These are phyloP conservation scores for Andinoacara biseriatus DNA, from an alignment of 2,113 vertebrate species.

Conservation along the genomic window DNA sequence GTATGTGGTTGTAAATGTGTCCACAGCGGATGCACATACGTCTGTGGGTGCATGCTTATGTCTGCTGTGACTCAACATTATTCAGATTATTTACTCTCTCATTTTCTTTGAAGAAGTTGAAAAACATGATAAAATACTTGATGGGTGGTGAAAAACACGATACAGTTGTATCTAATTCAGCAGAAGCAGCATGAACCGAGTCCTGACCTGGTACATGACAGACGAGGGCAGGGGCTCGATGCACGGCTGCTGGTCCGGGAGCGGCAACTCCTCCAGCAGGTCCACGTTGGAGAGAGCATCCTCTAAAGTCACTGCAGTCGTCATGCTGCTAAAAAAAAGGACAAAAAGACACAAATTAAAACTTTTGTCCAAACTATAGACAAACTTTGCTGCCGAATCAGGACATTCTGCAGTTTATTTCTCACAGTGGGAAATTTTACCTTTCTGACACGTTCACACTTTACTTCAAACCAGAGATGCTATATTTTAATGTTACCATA, in stretches of 20 bases:
- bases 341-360: background rate
- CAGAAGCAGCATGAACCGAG: rapidly evolving
- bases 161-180: too few relatives aligned
- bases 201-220: constrained; percentile 91
- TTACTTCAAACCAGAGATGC: background rate
- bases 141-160: too few relatives aligned
- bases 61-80: background rate
- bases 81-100: background rate
- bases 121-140: too few relatives aligned
- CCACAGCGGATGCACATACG: background rate
- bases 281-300: constrained; percentile 98
- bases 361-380: background rate
- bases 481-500: background rate
- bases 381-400: background rate
- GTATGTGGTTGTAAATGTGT: background rate
- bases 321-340: constrained; percentile 80
- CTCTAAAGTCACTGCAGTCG: constrained; percentile 94
- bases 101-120: too few relatives aligned
- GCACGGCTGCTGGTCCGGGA: constrained; percentile 97
- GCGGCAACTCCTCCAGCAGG: constrained; percentile 94
- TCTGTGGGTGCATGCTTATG: background rate
- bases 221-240: constrained; percentile 97
- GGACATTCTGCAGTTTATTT: background rate
- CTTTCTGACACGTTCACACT: too few relatives aligned
- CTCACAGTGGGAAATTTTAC: too few relatives aligned